Evolutionary conservation across 2,888 invertebrate species (phyloP), one percentile per base, ranked within the genome.

Genomic region (Lasius platythorax): DNA sequence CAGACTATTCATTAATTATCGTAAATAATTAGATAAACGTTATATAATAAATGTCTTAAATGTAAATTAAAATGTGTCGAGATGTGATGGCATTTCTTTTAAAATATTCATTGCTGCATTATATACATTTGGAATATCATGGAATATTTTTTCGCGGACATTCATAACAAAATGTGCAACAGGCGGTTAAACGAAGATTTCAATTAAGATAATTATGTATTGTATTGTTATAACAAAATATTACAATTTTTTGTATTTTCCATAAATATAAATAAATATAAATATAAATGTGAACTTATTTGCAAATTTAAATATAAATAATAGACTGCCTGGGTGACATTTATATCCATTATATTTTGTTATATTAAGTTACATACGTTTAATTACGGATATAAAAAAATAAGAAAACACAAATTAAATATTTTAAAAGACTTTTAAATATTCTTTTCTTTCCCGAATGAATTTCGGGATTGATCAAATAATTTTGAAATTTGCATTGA

Each of bases 11-110:
- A 33, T 46, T 33, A 63, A 74, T 30, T 72, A 4, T 63, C 30
- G 3, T 63, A 63, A 61, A 74, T 40, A 74, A 58, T 43, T 74
- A 74, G 43, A 28, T 61, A 61, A 63, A 74, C n/a, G 30, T 74
- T 74, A 43, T 43, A 8, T 40, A 40, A 58, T 56, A 28, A 43
- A 61, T 43, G 6, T 18, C 18, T 50, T 50, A 6, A 50, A 50
- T 63, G n/a, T 33, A 2, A 30, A 18, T 15, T n/a, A 61, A 3
- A 61, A 8, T 28, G 40, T 72, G 9, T 56, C 23, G 23, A 23
- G 18, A 18, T 9, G 46, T 30, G 40, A 37, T 50, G n/a, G n/a
- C 12, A 23, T 63, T 75, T 33, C 12, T 5, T 53, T 33, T 9
- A 30, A 63, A 2, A 74, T 33, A n/a, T 15, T 61, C 18, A 23